Base-by-base conservation (phyloP, 2,113 vertebrate species). In the Seriola dumerili region DNA sequence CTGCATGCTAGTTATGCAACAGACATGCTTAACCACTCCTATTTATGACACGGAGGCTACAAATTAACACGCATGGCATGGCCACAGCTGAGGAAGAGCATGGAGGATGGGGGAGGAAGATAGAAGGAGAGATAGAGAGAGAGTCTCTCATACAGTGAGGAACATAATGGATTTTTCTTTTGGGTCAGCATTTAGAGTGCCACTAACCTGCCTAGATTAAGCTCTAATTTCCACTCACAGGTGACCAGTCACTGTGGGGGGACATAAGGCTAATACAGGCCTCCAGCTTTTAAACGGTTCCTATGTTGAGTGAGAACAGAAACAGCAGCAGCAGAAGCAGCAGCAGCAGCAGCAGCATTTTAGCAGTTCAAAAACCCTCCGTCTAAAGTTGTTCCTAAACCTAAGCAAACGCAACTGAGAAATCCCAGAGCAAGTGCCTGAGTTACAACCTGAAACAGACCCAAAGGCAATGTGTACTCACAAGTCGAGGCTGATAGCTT, bases 1-100 rank as follows among this genome's bases (percentile, higher is more conserved):
- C 68, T 19, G 8, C 44, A n/a, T 13, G 4, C 58, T 19, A 38
- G 57, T 93, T 89, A 89, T 10, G 79, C 76, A 90, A 85, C 70
- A 55, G 50, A 81, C 71, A 70, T 57, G 74, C 65, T 59, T 68
- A 63, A 58, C 75, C 68, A 12, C 54, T 67, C 74, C 85, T 79
- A 75, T 89, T 86, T 87, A 62, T 85, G 84, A 80, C 75, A 46
- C 2, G 0, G 44, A 63, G 64, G 67, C 61, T 73, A 72, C 62
- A 86, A 80, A 88, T 86, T 76, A 86, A 40, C 80, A 50, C 0
- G 10, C 34, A 5, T 59, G 69, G 12, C 69, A 61, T 4, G 63
- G 46, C n/a, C 25, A n/a, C 29, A 48, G 80, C 70, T 52, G 55
- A 80, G 40, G 34, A 62, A 50, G 34, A 32, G 50, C n/a, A 23